Base-by-base conservation (phyloP, 2,113 vertebrate species). In the Bagarius yarrelli region DNA sequence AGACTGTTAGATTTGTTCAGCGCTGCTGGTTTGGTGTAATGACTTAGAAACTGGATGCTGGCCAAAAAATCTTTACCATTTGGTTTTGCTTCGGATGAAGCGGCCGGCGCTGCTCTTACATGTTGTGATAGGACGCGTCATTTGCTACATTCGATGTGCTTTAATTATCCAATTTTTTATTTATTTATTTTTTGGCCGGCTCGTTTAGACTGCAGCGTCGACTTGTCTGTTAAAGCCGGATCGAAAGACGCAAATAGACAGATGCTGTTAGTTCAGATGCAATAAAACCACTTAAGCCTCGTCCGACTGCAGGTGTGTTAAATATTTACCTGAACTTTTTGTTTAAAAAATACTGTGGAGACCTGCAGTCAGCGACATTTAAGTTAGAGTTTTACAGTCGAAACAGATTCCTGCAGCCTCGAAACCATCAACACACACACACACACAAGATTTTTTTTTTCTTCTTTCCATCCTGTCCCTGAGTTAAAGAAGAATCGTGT, bases 1-100 rank as follows among this genome's bases (percentile, higher is more conserved):
- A 80, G 79, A 80, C 79, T 73, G 56, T 50, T 50, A 81, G 79
- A 81, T 63, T 72, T 72, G 67, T 63, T 52, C 70, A 63, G 79
- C 30, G 56, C 79, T 80, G 67, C 55, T 63, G 69, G 55, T 63
- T 53, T 81, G 57, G 76, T 52, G 47, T 64, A 52, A 70, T 61
- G 56, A 61, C 56, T 15, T 61, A 47, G 55, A 80, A 80, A 80
- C 66, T 27, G 32, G 55, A 60, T 12, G 21, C 66, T 47, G 79
- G 44, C 36, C 79, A 80, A 56, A 61, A 44, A 60, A 73, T 53
- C 30, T 63, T 52, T 40, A 63, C 47, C 69, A 81, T 57, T 52
- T 81, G 44, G 25, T 52, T 78, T 66, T 66, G 32, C 44, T 36
- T 25, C 60, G 59, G 76, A 52, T 78, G 76, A 78, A 78, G 34